Base-by-base conservation (phyloP, 2,113 vertebrate species). In the Motacilla alba region DNA sequence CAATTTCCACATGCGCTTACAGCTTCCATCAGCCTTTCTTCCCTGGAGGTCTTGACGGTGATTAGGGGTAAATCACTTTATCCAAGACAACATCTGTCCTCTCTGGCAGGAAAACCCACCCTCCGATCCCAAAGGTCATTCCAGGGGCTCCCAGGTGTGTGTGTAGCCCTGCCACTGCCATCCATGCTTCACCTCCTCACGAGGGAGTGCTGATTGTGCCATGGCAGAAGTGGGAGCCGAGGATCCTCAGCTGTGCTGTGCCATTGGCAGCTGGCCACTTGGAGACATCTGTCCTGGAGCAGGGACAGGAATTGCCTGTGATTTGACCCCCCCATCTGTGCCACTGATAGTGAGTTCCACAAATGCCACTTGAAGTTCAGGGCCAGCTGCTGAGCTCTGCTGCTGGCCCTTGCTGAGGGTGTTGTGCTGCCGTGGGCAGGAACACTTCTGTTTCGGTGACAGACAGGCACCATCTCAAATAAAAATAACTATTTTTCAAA, bases 171-270 rank as follows among this genome's bases (percentile, higher is more conserved):
- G 26, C 37, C 11, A 2, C 10, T 59, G 53, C 26, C 35, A 6
- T 28, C 66, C 3, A 0, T 3, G 8, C 52, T 63, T 63, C 31
- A 9, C 28, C 26, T 20, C 35, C 27, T 60, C 17, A 10, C 27
- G 39, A 7, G 6, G 1, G 4, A 8, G 1, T 13, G n/a, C 79
- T 73, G 82, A 69, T 90, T 82, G 74, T 16, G 43, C 46, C 26
- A 7, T 11, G 13, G 70, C 4, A 0, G 12, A 11, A 92, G 55
- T 58, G 77, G 68, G 43, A 39, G 30, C 17, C 41, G 75, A 83
- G 78, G 13, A 30, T 49, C 46, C 50, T 80, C 88, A 93, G 82
- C 90, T 88, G 92, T 39, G 75, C 72, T 39, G 33, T n/a, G 60
- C 4, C 75, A 4, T 9, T 83, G 85, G 72, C 75, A 80, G 1